phyloP scores from a whole-genome alignment of 2,888 invertebrate genomes.

The Icerya purchasi region DNA sequence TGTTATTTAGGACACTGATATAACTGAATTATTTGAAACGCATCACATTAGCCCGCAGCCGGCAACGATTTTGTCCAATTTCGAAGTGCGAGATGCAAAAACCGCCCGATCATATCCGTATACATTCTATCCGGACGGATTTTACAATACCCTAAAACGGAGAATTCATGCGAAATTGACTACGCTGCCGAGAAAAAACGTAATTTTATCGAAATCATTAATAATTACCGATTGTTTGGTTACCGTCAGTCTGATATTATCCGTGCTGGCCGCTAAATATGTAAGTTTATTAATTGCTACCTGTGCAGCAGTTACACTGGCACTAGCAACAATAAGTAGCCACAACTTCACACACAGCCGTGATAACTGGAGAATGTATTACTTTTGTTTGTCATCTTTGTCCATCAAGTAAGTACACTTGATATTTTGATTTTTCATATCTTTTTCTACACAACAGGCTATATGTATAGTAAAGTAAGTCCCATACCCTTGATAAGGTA shows the following conservation, averaged over 20 bases:
- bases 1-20: slow-evolving; percentile 49
- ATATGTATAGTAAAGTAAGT: too few relatives aligned
- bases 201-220: slow-evolving; percentile 8
- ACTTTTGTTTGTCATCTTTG: slow-evolving; percentile 27
- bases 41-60: slow-evolving; percentile 41
- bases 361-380: slow-evolving; percentile 57
- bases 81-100: slow-evolving; percentile 38
- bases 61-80: slow-evolving; percentile 36
- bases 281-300: slow-evolving; percentile 23
- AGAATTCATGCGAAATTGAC: slow-evolving; percentile 1
- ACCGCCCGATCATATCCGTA: slow-evolving; percentile 43
- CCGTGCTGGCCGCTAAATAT: slow-evolving; percentile 18
- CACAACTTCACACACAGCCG: slow-evolving; percentile 59
- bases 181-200: background rate
- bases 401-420: background rate
- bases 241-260: slow-evolving; percentile 24
- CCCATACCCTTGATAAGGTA: too few relatives aligned
- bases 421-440: too few relatives aligned
- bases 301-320: slow-evolving; percentile 34
- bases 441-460: too few relatives aligned
- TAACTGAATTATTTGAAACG: slow-evolving; percentile 55
- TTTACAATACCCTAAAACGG: slow-evolving; percentile 44
- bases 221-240: slow-evolving; percentile 25
- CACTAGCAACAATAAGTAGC: slow-evolving; percentile 36
- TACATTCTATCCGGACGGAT: slow-evolving; percentile 49